Evolutionary conservation across 2,797 vertebrate species (phyloP), one percentile per base, ranked within the genome.

Genomic region (Pelodytes ibericus): DNA sequence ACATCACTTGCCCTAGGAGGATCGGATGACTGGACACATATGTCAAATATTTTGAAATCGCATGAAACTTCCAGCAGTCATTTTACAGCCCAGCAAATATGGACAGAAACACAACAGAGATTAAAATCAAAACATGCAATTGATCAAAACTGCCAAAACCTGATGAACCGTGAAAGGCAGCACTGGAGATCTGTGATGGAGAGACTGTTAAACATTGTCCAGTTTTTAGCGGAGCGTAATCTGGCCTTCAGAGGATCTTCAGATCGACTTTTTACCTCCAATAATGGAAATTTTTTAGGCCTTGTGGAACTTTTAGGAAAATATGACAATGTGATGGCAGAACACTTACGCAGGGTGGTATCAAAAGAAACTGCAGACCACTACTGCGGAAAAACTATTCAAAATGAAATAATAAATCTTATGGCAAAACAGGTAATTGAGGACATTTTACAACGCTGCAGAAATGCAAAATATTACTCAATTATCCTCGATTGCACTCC

Each of bases 371-470:
- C 30, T 10, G 60, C 30, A 33, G 60, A 39, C 30, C 4, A 36
- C 30, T 63, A 63, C 60, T 63, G 60, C 15, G 30, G n/a, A 36
- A 63, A 63, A 36, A 39, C 60, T 4, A 39, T 58, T 58, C 4
- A 58, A 58, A 58, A 58, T 58, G 24, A 58, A 58, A 58, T 26
- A 2, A 61, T 44, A 44, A 44, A 44, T 16, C 41, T n/a, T 6
- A 44, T 2, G 41, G 41, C 41, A 44, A 44, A 58, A 58, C 56
- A 58, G 56, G 56, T 58, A 58, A 25, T 58, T 58, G 56, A 58
- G 20, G 22, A 58, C 22, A 58, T 58, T 58, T 58, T 58, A 27
- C 22, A 25, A 27, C 22, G 56, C 24, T 58, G 16, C 15, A 26
- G 57, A 27, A 59, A 26, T 3, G 57, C 57, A 59, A 59, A 59